Evolutionary conservation across 2,888 invertebrate genomes (phyloP).

Genomic region (Sminthurides aquaticus): DNA sequence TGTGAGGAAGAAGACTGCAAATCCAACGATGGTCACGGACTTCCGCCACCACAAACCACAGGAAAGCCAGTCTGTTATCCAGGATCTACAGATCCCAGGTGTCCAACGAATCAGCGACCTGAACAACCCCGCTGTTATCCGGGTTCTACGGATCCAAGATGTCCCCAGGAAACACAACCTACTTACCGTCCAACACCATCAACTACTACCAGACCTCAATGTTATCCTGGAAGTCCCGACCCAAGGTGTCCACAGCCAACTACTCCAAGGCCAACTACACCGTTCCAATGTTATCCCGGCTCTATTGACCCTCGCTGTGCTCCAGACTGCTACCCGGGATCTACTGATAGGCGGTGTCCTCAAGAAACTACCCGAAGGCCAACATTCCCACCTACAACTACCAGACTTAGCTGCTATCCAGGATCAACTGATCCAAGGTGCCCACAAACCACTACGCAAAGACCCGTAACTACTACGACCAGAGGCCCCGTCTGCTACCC

Average conservation of each 20-base stretch:
- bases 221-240: conserved; percentile 2
- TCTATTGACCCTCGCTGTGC: conserved; percentile 43
- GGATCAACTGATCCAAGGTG: conserved; percentile 46
- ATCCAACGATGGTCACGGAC: conserved; percentile 10
- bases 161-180: conserved; percentile 37
- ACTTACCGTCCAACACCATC: neutral
- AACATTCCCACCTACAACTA: conserved; percentile 33
- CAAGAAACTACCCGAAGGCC: conserved; percentile 17
- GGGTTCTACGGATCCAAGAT: conserved; percentile 44
- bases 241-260: conserved; percentile 43
- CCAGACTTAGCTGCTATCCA: conserved; percentile 37
- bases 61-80: conserved; percentile 21
- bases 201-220: conserved; percentile 21
- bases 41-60: conserved; percentile 16
- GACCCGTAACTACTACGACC: neutral
- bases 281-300: conserved; percentile 49
- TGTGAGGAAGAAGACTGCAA: conserved; percentile 31
- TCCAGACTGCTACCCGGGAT: conserved; percentile 40
- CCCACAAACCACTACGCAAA: conserved; percentile 42
- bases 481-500: conserved; percentile 4
- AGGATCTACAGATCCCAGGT: conserved; percentile 39
- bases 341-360: conserved; percentile 17
- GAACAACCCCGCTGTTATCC: conserved; percentile 40
- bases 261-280: conserved; percentile 44
- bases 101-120: conserved; percentile 27